Base-by-base conservation (phyloP, 64 coral and sea anemone species). In the Montipora efflorescens region DNA sequence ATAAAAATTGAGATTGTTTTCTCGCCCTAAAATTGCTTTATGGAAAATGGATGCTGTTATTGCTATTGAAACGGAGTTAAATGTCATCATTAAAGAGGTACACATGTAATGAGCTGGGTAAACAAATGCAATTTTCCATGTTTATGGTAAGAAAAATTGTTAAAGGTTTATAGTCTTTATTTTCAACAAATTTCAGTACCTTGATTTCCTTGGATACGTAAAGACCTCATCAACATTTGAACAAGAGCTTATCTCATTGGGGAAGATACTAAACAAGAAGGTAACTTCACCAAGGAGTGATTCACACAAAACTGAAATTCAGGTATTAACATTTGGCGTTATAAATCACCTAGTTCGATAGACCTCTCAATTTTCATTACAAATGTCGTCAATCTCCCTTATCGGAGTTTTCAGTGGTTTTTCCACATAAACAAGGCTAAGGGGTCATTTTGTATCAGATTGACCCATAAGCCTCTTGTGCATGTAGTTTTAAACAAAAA, bases 1-100 rank as follows among this genome's bases (percentile, higher is more conserved):
- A 64, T 16, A 15, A 64, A 64, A 16, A 14, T 14, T 64, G 53
- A 8, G 11, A 57, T 11, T 57, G 53, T 57, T 8, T 57, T 7
- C 53, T 57, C 6, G 11, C 11, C 0, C 53, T 57, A 11, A 43
- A 36, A 22, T 62, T 8, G 59, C 36, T 71, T 11, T 15, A 79
- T 84, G 69, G 45, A 70, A 70, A 52, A 98, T 98, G 96, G 96
- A 98, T 86, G 90, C 79, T 43, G 96, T 98, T 44, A 67, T 95
- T 67, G 85, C 93, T 50, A 76, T 80, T 23, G 96, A 98, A 81
- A 49, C 93, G 10, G 89, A 98, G 28, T 73, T 98, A n/a, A 98
- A 98, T 48, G 90, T 87, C 4, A 86, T 98, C 72, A 49, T 98
- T 36, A 92, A 92, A 43, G 93, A 98, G 92, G 95, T 97, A 76